Evolutionary conservation across 2,888 invertebrate genomes (phyloP), one percentile per base, ranked within the genome.

Genomic region (Heliconius hortense): DNA sequence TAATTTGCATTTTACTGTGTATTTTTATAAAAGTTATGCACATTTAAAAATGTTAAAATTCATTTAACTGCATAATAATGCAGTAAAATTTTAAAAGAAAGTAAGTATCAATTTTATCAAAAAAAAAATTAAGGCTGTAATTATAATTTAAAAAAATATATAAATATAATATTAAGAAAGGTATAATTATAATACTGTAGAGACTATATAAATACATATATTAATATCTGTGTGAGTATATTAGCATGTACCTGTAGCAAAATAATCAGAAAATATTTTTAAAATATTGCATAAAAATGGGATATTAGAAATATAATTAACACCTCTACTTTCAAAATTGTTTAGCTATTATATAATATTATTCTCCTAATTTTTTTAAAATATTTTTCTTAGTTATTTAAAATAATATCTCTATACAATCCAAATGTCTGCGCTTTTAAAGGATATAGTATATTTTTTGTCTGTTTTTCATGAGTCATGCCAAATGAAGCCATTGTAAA

Each of bases 381-480:
- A 15, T 43, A 24, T 24, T 39, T 43, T 24, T 26, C 8, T n/a
- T 13, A 18, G 15, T n/a, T 31, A 31, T 56, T 31, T n/a, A 48
- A 31, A 21, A 69, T 35, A 31, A 43, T 28, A 62, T 60, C 18
- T 71, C 5, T 28, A 43, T 39, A 43, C 26, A 4, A 24, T 60
- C 2, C 21, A 18, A 62, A 62, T 39, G 18, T 64, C 28, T 62
- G 43, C 48, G 60, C 69, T 59, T 71, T 72, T 24, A 60, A 72
- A 72, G 53, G 73, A 72, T 72, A 76, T 71, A 82, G 82, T 81
- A 79, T 48, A 66, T 43, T 80, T 73, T 71, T 81, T 80, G 85
- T 83, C 80, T 82, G 78, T 84, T 84, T 85, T 85, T 82, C 82
- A 86, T 88, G 88, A 88, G 84, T 88, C 85, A 85, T 81, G 80